These are phyloP conservation scores for Numenius phaeopus DNA, from an alignment of 2,797 vertebrate genomes.

Conservation along the genomic window DNA sequence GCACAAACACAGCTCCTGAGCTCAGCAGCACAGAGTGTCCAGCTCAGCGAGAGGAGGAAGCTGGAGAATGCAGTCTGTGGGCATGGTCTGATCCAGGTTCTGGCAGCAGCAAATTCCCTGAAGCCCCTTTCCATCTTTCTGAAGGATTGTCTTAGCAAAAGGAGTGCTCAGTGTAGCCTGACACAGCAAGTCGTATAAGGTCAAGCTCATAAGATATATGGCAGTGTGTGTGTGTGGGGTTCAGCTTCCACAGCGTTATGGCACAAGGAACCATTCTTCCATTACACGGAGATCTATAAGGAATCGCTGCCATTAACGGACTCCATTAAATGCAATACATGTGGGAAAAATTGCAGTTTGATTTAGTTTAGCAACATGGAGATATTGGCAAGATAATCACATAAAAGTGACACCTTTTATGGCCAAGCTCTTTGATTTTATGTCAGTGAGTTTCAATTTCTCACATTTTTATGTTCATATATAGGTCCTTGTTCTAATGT, in stretches of 20 bases:
- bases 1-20: not conserved
- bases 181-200: conserved; percentile 17
- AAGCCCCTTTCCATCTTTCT: not conserved
- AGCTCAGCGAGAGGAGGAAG: not conserved
- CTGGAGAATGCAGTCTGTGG: not conserved
- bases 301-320: conserved; percentile 79
- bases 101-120: not conserved
- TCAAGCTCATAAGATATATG: conserved; percentile 56
- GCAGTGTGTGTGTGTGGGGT: not conserved
- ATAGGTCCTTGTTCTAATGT: conserved; percentile 77
- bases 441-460: conserved; percentile 82
- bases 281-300: conserved; percentile 76
- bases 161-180: not conserved
- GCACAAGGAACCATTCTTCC: conserved; percentile 68
- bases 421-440: conserved; percentile 83
- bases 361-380: conserved; percentile 82
- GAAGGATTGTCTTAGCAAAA: not conserved
- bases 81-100: not conserved
- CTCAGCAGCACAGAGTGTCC: not conserved
- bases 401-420: conserved; percentile 84
- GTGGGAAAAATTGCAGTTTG: conserved; percentile 83
- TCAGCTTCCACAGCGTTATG: conserved; percentile 46
- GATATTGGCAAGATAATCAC: conserved; percentile 86
- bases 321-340: conserved; percentile 83
- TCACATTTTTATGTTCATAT: conserved; percentile 80